Base-by-base conservation (phyloP, 1,140 invertebrate genomes). In the Scaptomyza pallida region DNA sequence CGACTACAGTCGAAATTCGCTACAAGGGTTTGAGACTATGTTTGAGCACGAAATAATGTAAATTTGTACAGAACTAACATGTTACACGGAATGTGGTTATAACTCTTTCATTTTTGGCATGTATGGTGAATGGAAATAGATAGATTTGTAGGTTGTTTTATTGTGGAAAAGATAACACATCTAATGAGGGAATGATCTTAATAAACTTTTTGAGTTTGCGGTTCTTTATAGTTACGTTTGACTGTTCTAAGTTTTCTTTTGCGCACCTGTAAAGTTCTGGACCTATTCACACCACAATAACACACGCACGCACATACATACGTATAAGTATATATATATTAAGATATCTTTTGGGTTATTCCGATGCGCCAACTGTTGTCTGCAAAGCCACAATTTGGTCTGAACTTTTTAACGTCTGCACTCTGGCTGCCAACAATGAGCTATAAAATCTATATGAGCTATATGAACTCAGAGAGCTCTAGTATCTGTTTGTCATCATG, bases 361-460 rank as follows among this genome's bases (percentile, higher is more conserved):
- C 77, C 80, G 81, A 50, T 60, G 63, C 73, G 56, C 21, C 62
- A 79, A 86, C 81, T 86, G 73, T 48, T 65, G 65, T 61, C 70
- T 71, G 70, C 67, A 40, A 86, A 88, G 82, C 69, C 54, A 88
- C 79, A 86, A 86, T 61, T 78, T 81, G 67, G 70, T 85, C 80
- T 85, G 77, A 85, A 77, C 80, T 85, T 86, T n/a, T 86, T 74
- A 72, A 40, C 72, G 61, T 59, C 79, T 65, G 37, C 56, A 71
- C 51, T 23, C 52, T 19, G 15, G 12, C 43, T 1, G 16, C 56
- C 8, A 50, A 15, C 47, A 33, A 3, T 50, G 54, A 59, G 61
- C 37, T 72, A 52, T 37, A 40, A n/a, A 15, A 47, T n/a, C 12
- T n/a, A 47, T 13, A n/a, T n/a, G 23, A 33, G 21, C 45, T 40